These are phyloP conservation scores for Thunnus maccoyii DNA, from an alignment of 2,113 vertebrate genomes.

Conservation along the genomic window DNA sequence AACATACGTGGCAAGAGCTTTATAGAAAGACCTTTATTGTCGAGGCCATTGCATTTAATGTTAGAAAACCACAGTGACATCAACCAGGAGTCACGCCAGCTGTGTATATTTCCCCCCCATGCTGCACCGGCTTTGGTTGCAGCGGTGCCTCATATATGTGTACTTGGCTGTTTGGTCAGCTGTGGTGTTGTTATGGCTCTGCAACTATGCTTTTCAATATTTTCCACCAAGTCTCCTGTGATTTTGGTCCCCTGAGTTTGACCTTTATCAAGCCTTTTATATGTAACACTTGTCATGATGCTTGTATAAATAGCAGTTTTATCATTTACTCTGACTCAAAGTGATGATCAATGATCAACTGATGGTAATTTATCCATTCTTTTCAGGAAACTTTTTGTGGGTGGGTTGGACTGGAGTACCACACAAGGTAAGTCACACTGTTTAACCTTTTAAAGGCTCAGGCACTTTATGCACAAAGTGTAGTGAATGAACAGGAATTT, in stretches of 20 bases:
- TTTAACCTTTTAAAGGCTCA: background rate
- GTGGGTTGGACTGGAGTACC: slow-evolving; percentile 98
- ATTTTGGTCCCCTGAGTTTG: background rate
- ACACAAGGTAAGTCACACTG: slow-evolving; percentile 92
- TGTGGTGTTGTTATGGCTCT: slow-evolving; percentile 2
- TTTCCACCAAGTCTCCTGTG: background rate
- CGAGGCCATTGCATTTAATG: slow-evolving; percentile 12
- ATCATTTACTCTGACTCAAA: background rate
- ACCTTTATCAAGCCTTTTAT: background rate
- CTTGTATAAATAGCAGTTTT: background rate
- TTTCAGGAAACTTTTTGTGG: slow-evolving; percentile 98
- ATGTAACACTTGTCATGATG: background rate
- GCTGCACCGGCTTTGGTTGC: slow-evolving; percentile 43
- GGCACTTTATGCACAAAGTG: background rate
- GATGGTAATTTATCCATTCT: slow-evolving; percentile 53
- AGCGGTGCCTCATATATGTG: slow-evolving; percentile 38
- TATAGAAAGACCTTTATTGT: slow-evolving; percentile 60
- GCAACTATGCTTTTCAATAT: background rate
- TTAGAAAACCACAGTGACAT: slow-evolving; percentile 24
- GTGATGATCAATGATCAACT: background rate
- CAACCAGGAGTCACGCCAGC: slow-evolving; percentile 13
- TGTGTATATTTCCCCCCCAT: slow-evolving; percentile 10
- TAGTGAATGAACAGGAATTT: background rate
- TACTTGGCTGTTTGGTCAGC: slow-evolving; percentile 53
- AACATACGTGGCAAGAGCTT: slow-evolving; percentile 73